Conservation (phyloP, 1,140 invertebrate genomes). For the Procambarus clarkii region DNA sequence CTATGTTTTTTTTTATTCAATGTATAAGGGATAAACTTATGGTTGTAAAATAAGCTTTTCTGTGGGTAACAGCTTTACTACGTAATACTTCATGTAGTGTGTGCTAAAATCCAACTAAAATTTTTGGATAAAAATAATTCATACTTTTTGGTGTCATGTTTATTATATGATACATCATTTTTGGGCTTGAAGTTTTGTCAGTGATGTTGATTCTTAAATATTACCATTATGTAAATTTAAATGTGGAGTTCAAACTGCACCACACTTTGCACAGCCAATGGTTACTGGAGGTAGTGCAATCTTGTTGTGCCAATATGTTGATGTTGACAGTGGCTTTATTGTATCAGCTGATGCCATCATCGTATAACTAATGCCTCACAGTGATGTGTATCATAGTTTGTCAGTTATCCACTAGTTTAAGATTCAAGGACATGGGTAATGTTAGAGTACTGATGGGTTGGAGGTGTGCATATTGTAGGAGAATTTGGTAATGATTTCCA, state of each 20-base stretch:
- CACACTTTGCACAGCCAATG: not conserved
- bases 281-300: not conserved
- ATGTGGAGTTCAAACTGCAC: not conserved
- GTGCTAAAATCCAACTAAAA: not conserved
- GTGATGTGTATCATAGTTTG: not conserved
- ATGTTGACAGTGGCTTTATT: not conserved
- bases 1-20: constrained; percentile 1
- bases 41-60: constrained; percentile 15
- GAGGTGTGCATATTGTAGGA: not conserved
- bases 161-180: not conserved
- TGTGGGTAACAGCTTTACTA: constrained; percentile 16
- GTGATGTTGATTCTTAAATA: not conserved
- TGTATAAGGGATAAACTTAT: constrained; percentile 16
- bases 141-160: not conserved
- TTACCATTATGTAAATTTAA: not conserved
- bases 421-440: not conserved
- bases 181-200: constrained; percentile 1
- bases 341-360: not conserved
- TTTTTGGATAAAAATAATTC: not conserved
- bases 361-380: not conserved
- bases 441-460: not conserved
- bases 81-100: not conserved
- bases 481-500: not conserved
- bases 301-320: not conserved
- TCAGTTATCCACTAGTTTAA: not conserved